Evolutionary conservation across 2,113 vertebrate genomes (phyloP).

Genomic region (Taurulus bubalis): DNA sequence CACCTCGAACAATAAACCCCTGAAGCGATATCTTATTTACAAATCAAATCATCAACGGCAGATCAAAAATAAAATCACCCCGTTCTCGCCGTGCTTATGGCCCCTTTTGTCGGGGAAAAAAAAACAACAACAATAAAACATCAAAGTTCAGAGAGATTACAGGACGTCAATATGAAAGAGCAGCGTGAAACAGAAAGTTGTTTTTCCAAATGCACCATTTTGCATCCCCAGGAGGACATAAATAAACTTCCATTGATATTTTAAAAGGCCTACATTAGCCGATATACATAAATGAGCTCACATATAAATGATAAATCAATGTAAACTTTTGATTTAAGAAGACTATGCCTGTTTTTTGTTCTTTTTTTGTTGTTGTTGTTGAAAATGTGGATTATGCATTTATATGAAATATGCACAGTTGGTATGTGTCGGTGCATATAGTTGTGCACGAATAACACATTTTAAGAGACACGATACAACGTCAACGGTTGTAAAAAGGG

Average conservation of each 20-base stretch:
- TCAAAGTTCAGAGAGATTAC: slow-evolving; percentile 39
- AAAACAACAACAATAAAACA: background rate
- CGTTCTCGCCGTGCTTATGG: slow-evolving; percentile 7
- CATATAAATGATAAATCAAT: background rate
- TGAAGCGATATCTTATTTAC: slow-evolving; percentile 26
- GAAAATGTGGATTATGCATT: background rate
- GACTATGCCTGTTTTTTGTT: background rate
- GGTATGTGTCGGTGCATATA: background rate
- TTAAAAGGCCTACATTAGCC: background rate
- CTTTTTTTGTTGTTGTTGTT: background rate
- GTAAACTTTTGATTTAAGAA: background rate
- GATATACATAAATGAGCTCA: background rate
- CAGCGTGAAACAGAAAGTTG: background rate
- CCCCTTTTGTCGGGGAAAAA: slow-evolving; percentile 21
- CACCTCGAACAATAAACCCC: slow-evolving; percentile 26
- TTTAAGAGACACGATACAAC: background rate
- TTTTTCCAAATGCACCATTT: slow-evolving; percentile 33
- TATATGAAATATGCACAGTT: background rate
- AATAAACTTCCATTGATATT: slow-evolving; percentile 1
- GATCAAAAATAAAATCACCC: slow-evolving; percentile 29
- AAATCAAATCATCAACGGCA: slow-evolving; percentile 40
- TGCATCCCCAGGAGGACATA: slow-evolving; percentile 7
- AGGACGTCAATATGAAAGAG: background rate
- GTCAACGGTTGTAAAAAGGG: background rate
- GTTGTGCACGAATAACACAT: background rate